Base-by-base conservation (phyloP, 2,113 vertebrate species). In the Coptodon rendalli region DNA sequence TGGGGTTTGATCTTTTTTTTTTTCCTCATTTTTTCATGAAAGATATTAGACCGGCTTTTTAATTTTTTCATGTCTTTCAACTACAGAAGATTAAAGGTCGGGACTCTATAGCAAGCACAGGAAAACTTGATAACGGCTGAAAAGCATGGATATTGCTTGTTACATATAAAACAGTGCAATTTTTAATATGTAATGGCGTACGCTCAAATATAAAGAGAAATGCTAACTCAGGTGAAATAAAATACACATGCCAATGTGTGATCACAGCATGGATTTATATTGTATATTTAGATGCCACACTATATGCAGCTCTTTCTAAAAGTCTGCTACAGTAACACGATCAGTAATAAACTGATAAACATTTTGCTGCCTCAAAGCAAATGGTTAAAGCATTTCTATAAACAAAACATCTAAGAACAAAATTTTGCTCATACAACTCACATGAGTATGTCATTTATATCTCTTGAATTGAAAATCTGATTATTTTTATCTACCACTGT, bases 1-100 rank as follows among this genome's bases (percentile, higher is more conserved):
- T 34, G 19, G 66, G 24, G 80, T 91, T 90, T 89, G 89, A 87
- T 93, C 14, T 52, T 89, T 88, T 94, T 81, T 36, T 84, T 36
- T 14, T 7, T 7, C 14, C 14, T 13, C 17, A 22, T 80, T 90
- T 89, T 89, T 91, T 84, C 78, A 82, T 82, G 54, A 89, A 91
- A 93, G 36, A 91, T 92, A 91, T 92, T 89, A 90, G 86, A 90
- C 83, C 27, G 50, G 40, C 63, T 91, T 93, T 87, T 92, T 91
- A 80, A 73, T 90, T 94, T 84, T 91, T 87, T 87, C 40, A 53
- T 83, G 86, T 93, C 85, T 89, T 91, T 92, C 88, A 91, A 84
- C 83, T 83, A 78, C 66, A 78, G 59, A 94, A 90, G 85, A 95
- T 93, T 89, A 93, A 93, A 92, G 80, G 78, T 79, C 38, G 29